Percentiles rank a stretch among this genome's conserved stretches.
These are phyloP conservation scores for Temnothorax ravouxi DNA, from an alignment of 2,888 invertebrate species.

Conservation along the genomic window DNA sequence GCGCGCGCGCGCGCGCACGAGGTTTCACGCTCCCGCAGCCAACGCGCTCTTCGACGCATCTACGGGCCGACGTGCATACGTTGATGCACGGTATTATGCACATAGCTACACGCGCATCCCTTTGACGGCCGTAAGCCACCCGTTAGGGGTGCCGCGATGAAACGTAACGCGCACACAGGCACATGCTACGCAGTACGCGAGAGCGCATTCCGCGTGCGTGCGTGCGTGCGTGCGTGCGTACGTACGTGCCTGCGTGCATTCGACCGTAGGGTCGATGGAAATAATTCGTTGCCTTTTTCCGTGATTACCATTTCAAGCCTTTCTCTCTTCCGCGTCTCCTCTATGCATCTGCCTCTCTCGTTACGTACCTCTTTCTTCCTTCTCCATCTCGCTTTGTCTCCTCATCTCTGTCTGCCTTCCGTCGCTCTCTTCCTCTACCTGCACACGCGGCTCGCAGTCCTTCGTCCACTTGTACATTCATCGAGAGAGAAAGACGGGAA, in stretches of 20 bases:
- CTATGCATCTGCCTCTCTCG: conserved; percentile 27
- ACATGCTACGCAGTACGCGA: conserved; percentile 40
- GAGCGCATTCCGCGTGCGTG: conserved; percentile 56
- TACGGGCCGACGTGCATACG: conserved; percentile 59
- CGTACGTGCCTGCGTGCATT: conserved; percentile 68
- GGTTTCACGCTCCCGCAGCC: conserved; percentile 53
- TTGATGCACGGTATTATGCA: conserved; percentile 76
- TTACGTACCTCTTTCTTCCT: conserved; percentile 51
- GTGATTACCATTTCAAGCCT: conserved; percentile 77
- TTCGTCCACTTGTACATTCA: conserved; percentile 22
- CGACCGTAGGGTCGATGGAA: conserved; percentile 80
- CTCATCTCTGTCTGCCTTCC: conserved; percentile 63
- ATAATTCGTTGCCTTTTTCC: conserved; percentile 82
- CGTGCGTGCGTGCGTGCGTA: conserved; percentile 30
- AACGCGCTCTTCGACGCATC: conserved; percentile 55
- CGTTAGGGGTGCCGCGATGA: conserved; percentile 77
- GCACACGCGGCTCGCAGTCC: conserved; percentile 1
- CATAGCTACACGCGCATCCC: conserved; percentile 78
- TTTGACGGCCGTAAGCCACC: conserved; percentile 78
- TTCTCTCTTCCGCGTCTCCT: conserved; percentile 54
- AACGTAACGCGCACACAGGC: conserved; percentile 71
- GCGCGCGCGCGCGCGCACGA: not conserved
- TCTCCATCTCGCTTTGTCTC: conserved; percentile 27
- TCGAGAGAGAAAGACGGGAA: conserved; percentile 45
- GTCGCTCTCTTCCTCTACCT: conserved; percentile 26